Base-by-base conservation (phyloP, 2,797 vertebrate genomes). In the Carcharodon carcharias region DNA sequence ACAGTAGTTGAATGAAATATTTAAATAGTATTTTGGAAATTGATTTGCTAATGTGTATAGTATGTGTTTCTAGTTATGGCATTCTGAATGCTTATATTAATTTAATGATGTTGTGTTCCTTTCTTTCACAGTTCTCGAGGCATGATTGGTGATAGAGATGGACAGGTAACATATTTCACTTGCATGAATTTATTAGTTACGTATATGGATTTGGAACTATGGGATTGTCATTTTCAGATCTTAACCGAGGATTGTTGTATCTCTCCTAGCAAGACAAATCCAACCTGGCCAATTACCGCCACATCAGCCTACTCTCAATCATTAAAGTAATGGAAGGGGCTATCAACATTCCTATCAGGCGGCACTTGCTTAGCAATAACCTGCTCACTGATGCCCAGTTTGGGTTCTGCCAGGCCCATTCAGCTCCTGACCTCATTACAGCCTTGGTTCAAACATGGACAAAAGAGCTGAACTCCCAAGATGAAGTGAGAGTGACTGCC, bases 111-210 rank as follows among this genome's bases (percentile, higher is more conserved):
- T 35, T 93, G n/a, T 93, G 61, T 93, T 93, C 14, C 31, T 77
- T 95, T 95, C 28, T 67, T 65, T n/a, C 28, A 99, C 26, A 97
- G 97, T 56, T 77, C 98, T 0, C 98, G 99, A 96, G 97, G 98
- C 56, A 96, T 98, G 9, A 97, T 97, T 56, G 98, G 97, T 89
- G 98, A 99, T 96, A 97, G 98, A 97, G 98, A 99, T 2, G 98
- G 98, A 63, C 98, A 98, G 98, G 99, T 99, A 96, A 97, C 96
- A 96, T 35, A 8, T 6, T 45, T 50, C 35, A 45, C 23, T 91
- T 65, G 61, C 63, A 63, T 40, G 9, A 26, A 50, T 85, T 85
- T 26, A 50, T 85, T 89, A 58, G 58, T 89, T 89, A 11, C 28
- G 56, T 89, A 3, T 40, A 3, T 92, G 35, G 0, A 21, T 16